These are phyloP conservation scores for Callipepla californica DNA, from an alignment of 2,113 vertebrate genomes.

Conservation along the genomic window DNA sequence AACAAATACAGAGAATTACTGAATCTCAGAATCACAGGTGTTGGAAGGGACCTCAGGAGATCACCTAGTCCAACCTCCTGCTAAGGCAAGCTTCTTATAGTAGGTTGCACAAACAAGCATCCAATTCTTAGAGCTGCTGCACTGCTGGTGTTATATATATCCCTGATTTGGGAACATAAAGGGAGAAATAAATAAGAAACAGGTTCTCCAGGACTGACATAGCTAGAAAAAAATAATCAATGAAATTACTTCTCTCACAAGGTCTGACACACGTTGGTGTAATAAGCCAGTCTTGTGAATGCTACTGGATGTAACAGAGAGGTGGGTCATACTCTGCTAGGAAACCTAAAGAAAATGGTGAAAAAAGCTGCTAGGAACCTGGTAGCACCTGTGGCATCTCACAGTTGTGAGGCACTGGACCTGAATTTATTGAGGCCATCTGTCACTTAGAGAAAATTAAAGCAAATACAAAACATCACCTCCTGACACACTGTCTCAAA, in stretches of 20 bases:
- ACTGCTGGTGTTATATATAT: not conserved
- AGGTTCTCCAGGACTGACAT: not conserved
- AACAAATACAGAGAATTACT: too few species aligned
- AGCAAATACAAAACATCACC: not conserved
- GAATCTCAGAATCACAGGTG: too few species aligned
- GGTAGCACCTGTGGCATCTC: not conserved
- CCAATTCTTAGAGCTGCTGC: not conserved
- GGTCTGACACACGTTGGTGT: accelerated
- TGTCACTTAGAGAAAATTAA: not conserved
- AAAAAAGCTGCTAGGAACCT: not conserved
- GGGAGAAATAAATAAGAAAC: not conserved
- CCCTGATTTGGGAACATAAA: not conserved
- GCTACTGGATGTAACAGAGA: not conserved
- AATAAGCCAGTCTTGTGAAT: not conserved
- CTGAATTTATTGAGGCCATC: not conserved
- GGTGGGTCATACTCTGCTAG: not conserved
- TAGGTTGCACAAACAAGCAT: not conserved
- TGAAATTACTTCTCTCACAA: not conserved
- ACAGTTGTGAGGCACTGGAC: not conserved
- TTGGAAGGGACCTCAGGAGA: too few species aligned
- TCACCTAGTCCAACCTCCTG: too few species aligned
- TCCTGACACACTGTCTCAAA: not conserved
- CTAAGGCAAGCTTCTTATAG: not conserved
- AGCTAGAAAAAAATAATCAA: not conserved
- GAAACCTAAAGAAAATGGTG: not conserved